Evolutionary conservation across 37 sponge, comb jelly and placozoan species (phyloP), one percentile per base, ranked within the genome.

Genomic region (Cliona cf. orientalis): DNA sequence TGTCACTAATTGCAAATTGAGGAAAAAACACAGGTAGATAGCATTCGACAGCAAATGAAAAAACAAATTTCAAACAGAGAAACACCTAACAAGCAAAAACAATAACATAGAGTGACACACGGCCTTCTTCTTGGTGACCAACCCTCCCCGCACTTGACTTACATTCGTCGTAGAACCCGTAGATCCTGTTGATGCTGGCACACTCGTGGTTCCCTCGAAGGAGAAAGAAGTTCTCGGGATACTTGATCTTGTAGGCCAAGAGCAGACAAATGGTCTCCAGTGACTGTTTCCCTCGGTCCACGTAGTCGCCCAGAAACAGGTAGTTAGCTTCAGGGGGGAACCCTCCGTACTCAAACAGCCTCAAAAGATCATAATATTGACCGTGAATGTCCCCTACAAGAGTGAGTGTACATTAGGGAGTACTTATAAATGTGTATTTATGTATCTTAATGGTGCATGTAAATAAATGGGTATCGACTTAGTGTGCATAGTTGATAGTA

Each of bases 101-200:
- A 67, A 67, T 46, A 40, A 42, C 44, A 74, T 59, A 74, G 9
- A 17, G 34, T 66, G 37, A 11, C 66, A 71, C 45, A 5, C n/a
- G n/a, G 19, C 21, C 21, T n/a, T n/a, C n/a, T n/a, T n/a, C n/a
- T n/a, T n/a, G n/a, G n/a, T n/a, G n/a, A n/a, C 17, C 34, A 66
- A 5, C 25, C 5, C 25, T 9, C 25, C 35, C 59, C 35, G 37
- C 19, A 14, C 0, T 42, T n/a, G 6, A 94, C 96, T 93, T 86
- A 94, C 99, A 98, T 82, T 98, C 99, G 79, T 98, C 99, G 58
- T 98, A 98, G 63, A 98, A 98, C 36, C 99, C 99, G 62, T 98
- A 98, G 69, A 98, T 98, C 64, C 99, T 85, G 90, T 98, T 98
- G 84, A 98, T 98, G 65, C 92, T 91, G 82, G 99, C 99, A 81